Percentiles rank a stretch among this genome's conserved stretches.
phyloP scores from a whole-genome alignment of 2,797 vertebrate genomes.

The Sebastes nivosus region DNA sequence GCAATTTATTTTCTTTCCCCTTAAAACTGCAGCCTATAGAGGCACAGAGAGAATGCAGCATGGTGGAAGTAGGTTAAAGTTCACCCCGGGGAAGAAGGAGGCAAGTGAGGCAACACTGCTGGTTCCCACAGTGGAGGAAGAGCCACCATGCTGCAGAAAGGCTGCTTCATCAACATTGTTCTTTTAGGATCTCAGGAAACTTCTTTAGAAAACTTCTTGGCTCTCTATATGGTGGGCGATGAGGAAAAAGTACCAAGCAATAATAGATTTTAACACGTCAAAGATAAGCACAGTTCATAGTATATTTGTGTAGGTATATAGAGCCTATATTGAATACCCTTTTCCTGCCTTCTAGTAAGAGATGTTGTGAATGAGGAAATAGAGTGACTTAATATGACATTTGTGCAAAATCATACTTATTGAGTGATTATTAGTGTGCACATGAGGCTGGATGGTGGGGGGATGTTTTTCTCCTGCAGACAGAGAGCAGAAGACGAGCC shows the following conservation, averaged over 20 bases:
- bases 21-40: constrained; percentile 16
- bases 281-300: too few species aligned
- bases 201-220: too few species aligned
- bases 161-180: not conserved
- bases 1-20: constrained; percentile 7
- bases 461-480: constrained; percentile 19
- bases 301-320: too few species aligned
- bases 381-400: too few species aligned
- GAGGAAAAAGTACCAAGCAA: too few species aligned
- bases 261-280: too few species aligned
- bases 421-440: not conserved
- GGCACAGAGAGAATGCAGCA: constrained; percentile 5
- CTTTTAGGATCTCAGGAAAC: not conserved
- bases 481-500: constrained; percentile 30
- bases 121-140: constrained; percentile 32
- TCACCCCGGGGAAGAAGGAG: constrained; percentile 50
- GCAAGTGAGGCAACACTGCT: constrained; percentile 46
- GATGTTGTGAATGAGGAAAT: too few species aligned
- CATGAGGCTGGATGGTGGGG: constrained; percentile 34
- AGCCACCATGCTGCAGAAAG: not conserved
- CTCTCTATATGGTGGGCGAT: too few species aligned
- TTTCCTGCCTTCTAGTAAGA: too few species aligned
- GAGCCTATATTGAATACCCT: too few species aligned
- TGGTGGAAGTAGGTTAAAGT: constrained; percentile 80
- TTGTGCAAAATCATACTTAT: not conserved